Percentiles rank a stretch among this genome's conserved stretches.
Evolutionary conservation across 2,888 invertebrate genomes (phyloP).

Genomic region (Rhamphomyia laevipes): DNA sequence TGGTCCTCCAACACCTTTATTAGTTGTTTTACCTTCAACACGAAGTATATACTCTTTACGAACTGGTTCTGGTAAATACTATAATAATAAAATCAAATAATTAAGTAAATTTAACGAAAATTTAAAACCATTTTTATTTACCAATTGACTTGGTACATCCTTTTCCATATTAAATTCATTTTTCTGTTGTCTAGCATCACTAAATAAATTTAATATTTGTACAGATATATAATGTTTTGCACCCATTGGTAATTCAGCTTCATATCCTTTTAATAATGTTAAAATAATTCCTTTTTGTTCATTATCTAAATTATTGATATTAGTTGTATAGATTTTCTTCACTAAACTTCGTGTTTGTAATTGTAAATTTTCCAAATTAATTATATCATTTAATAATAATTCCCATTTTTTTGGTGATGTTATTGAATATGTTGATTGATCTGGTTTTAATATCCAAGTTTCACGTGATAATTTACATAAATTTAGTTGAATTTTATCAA

Average conservation of each 20-base stretch:
- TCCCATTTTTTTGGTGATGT: conserved; percentile 16
- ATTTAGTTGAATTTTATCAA: conserved; percentile 10
- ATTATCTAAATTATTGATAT: neutral
- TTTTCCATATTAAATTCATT: conserved; percentile 12
- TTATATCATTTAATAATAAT: conserved; percentile 14
- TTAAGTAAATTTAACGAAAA: neutral
- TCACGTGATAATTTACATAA: conserved; percentile 13
- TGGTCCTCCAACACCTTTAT: conserved; percentile 27
- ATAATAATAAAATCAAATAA: neutral
- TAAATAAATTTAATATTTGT: conserved; percentile 15
- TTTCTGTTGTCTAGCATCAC: conserved; percentile 12
- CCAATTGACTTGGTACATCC: conserved; percentile 6
- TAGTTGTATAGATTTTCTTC: conserved; percentile 13
- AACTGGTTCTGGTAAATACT: conserved; percentile 19
- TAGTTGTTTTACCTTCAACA: conserved; percentile 30
- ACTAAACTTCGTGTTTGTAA: conserved; percentile 14
- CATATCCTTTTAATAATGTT: conserved; percentile 13
- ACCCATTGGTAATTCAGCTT: conserved; percentile 13
- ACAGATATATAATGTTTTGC: conserved; percentile 13
- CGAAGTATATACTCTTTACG: conserved; percentile 42
- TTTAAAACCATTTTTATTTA: neutral
- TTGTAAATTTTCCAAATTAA: conserved; percentile 13
- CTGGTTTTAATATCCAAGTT: conserved; percentile 5
- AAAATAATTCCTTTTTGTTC: conserved; percentile 10
- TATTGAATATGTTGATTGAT: neutral